These are phyloP conservation scores for Probosciger aterrimus DNA, from an alignment of 2,113 vertebrate genomes.

Conservation along the genomic window DNA sequence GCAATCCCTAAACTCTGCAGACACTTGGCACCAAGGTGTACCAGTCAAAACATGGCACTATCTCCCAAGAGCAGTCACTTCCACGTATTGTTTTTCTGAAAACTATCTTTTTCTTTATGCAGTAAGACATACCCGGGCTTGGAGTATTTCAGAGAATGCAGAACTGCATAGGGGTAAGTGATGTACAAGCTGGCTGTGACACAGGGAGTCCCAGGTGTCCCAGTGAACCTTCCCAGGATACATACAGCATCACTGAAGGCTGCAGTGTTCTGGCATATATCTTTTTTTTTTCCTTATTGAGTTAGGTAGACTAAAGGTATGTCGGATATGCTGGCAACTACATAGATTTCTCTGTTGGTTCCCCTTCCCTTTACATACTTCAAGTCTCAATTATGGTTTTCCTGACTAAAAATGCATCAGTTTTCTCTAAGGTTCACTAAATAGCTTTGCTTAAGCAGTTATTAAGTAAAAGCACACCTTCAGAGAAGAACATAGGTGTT, in stretches of 20 bases:
- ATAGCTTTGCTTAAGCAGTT: background rate
- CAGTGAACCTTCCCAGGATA: background rate
- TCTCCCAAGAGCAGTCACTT: background rate
- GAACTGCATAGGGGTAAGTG: background rate
- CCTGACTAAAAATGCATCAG: background rate
- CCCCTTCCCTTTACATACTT: background rate
- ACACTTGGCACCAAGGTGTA: background rate
- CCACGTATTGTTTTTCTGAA: background rate
- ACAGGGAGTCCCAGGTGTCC: background rate
- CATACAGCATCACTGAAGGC: background rate
- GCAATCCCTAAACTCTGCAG: background rate
- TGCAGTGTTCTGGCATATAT: background rate
- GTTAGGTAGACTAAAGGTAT: background rate
- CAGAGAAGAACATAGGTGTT: background rate
- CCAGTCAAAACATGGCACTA: background rate
- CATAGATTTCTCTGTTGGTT: background rate
- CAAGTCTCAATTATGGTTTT: background rate
- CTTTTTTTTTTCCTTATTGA: background rate
- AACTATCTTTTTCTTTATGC: conserved; percentile 33
- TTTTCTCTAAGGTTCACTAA: background rate
- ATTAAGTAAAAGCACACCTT: background rate
- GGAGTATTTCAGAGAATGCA: background rate
- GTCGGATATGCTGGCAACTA: background rate
- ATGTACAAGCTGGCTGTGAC: background rate
- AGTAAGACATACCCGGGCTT: background rate